Base-by-base conservation (phyloP, 2,113 vertebrate species). In the Raja brachyura region DNA sequence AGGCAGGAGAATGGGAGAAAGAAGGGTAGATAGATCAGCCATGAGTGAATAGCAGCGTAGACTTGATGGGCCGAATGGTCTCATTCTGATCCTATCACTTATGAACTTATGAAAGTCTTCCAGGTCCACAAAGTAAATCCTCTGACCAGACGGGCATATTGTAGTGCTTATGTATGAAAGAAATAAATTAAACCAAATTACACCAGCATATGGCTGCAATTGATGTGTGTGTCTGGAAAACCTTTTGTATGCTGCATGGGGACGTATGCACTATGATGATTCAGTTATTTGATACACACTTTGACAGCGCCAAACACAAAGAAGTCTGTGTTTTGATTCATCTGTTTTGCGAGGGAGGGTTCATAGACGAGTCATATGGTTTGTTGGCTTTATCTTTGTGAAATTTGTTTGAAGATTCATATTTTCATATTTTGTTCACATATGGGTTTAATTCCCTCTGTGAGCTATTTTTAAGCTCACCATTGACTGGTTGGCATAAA, bases 311-410 rank as follows among this genome's bases (percentile, higher is more conserved):
- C 28, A 31, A 88, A 63, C 59, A 88, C 28, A 88, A 88, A 88
- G 83, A 88, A 88, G n/a, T 88, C 83, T 88, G 83, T 88, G 83
- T 88, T 88, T 88, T 88, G 83, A 88, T 88, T 88, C 63, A 88
- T 88, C 59, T 63, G 83, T 66, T 88, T 63, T 88, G 59, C 63
- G 59, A 63, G 83, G 83, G 83, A 88, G 83, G 83, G 83, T 66
- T 88, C 83, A 88, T 66, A 88, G 83, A 88, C 59, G 63, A 88
- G 59, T 88, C 83, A 88, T 88, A 63, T 88, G 83, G 83, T 88
- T 88, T 66, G 59, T 88, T 88, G 83, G 83, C 83, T 66, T 88
- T 31, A 88, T 88, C 59, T 63, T 88, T n/a, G 14, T 88, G 56
- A 63, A 88, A 88, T 88, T 88, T 88, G 83, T 63, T 88, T 88